These are phyloP conservation scores for Brachionus calyciflorus DNA, from an alignment of 1,140 invertebrate species.

Conservation along the genomic window DNA sequence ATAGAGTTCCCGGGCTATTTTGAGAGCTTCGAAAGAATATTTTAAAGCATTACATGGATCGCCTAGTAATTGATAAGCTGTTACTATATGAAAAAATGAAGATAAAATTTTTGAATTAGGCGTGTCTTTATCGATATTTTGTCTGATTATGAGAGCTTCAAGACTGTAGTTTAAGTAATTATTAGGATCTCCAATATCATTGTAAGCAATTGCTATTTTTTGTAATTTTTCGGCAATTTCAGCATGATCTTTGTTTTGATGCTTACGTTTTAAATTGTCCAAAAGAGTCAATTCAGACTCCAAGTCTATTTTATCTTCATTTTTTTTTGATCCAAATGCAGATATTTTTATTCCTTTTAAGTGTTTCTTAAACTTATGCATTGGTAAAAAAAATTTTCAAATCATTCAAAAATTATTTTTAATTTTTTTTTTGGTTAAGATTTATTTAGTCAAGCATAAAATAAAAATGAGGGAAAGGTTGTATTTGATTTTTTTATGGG, in stretches of 20 bases:
- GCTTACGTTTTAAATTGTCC: background rate
- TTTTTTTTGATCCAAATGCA: too few species aligned
- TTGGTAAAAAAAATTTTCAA: too few species aligned
- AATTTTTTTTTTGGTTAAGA: too few species aligned
- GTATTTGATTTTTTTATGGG: too few species aligned
- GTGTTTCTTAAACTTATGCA: too few species aligned
- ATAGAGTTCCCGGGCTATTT: background rate
- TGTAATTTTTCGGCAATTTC: background rate
- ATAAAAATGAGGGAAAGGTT: too few species aligned
- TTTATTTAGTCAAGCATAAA: too few species aligned
- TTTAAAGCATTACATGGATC: background rate
- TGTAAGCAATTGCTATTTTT: background rate
- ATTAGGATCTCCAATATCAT: conserved; percentile 4
- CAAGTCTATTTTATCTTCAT: too few species aligned
- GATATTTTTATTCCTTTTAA: too few species aligned
- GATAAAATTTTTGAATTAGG: background rate
- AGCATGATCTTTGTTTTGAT: background rate
- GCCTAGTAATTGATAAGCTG: conserved; percentile 1
- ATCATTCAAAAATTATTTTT: too few species aligned
- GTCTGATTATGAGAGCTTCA: background rate
- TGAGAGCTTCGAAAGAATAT: background rate
- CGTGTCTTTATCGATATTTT: background rate
- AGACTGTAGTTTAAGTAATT: conserved; percentile 6
- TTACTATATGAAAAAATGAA: background rate
- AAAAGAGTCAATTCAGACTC: background rate